These are phyloP conservation scores for Ictidomys tridecemlineatus DNA, from an alignment of 2,113 vertebrate species.

Conservation along the genomic window DNA sequence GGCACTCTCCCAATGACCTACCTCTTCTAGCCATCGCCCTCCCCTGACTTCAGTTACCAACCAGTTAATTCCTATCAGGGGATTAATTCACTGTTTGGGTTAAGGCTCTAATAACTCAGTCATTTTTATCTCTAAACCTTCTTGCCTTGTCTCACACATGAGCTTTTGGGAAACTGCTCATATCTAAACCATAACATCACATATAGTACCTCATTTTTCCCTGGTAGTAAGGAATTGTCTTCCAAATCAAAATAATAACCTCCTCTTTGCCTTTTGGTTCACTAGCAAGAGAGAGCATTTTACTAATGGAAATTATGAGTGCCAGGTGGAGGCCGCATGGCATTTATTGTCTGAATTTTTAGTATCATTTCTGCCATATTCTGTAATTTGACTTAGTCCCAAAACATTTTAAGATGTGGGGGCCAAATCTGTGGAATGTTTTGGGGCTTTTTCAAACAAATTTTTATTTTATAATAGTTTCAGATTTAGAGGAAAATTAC, in stretches of 20 bases:
- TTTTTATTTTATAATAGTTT: background rate
- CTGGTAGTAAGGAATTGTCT: background rate
- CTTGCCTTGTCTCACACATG: no score
- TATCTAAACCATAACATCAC: no score
- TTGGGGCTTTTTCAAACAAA: background rate
- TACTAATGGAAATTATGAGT: background rate
- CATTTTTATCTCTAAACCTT: no score
- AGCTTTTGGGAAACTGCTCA: no score
- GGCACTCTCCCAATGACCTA: no score
- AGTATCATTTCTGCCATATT: background rate
- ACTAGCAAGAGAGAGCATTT: background rate
- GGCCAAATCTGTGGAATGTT: background rate
- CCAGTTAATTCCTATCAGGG: no score
- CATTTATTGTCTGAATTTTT: background rate
- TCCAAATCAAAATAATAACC: background rate
- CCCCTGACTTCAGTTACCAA: no score
- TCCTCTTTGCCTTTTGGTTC: background rate
- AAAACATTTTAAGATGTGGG: background rate
- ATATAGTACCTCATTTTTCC: background rate
- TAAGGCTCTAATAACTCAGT: no score
- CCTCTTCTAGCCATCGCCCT: no score
- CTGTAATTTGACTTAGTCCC: background rate
- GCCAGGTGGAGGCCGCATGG: background rate
- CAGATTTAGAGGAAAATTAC: background rate
- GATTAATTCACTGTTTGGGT: no score